Percentiles rank a stretch among this genome's conserved stretches.
phyloP scores from a whole-genome alignment of 2,888 invertebrate genomes.

The Boloria euphrosyne region DNA sequence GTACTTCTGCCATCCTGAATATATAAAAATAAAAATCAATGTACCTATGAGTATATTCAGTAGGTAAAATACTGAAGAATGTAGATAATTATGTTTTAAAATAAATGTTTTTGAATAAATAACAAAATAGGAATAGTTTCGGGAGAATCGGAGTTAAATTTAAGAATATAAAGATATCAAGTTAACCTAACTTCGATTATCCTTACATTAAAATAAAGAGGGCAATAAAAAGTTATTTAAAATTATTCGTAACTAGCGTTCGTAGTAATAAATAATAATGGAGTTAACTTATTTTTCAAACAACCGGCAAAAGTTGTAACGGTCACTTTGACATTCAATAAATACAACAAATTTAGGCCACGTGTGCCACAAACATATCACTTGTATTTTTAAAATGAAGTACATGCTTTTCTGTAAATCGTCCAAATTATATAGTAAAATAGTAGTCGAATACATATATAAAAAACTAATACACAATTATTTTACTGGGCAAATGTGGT shows the following conservation, averaged over 20 bases:
- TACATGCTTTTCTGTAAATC: background rate
- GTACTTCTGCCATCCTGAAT: conserved; percentile 81
- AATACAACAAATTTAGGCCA: conserved; percentile 19
- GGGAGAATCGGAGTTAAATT: no score
- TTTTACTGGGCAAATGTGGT: background rate
- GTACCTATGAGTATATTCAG: no score
- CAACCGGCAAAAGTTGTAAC: conserved; percentile 29
- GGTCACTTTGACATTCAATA: conserved; percentile 28
- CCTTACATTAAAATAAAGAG: no score
- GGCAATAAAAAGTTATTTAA: no score
- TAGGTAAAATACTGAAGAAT: no score
- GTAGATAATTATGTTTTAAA: no score
- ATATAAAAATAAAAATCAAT: background rate
- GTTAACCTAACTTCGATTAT: no score
- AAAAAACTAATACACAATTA: background rate
- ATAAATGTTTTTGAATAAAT: no score
- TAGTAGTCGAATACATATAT: background rate
- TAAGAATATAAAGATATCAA: no score
- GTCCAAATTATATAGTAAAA: background rate
- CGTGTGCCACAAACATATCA: conserved; percentile 7
- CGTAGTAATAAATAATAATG: background rate
- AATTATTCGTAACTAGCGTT: background rate
- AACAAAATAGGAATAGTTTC: no score
- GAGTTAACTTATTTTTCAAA: background rate
- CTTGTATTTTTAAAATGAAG: background rate